Conservation (phyloP, 2,113 vertebrate species). For the Marmota flaviventris region DNA sequence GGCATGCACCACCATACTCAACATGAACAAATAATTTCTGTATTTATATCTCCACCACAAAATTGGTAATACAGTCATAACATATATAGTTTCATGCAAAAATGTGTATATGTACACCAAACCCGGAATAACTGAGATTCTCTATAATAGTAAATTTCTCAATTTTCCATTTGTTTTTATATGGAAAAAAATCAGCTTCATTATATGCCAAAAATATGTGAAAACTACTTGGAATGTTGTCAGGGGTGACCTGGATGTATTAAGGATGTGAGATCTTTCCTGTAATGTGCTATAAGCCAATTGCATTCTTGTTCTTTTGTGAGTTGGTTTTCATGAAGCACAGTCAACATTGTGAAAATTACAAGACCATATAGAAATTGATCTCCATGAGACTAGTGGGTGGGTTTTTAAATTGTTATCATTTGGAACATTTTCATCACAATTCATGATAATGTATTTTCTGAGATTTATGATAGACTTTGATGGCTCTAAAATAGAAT, state of each 20-base stretch:
- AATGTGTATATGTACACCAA: neutral
- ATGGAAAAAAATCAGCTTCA: neutral
- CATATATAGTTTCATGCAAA: neutral
- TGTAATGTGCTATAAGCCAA: neutral
- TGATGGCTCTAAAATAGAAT: neutral
- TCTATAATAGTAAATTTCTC: neutral
- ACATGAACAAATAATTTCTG: neutral
- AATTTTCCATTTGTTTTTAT: neutral
- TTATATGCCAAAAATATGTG: neutral
- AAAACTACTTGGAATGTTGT: neutral
- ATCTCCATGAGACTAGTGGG: neutral
- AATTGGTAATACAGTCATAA: neutral
- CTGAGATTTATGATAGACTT: neutral
- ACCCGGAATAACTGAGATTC: neutral
- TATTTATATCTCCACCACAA: neutral
- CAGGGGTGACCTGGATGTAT: neutral
- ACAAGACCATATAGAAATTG: neutral
- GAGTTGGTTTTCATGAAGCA: neutral
- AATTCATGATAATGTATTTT: neutral
- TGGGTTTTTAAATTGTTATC: neutral
- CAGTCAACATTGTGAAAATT: neutral
- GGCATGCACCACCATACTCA: too few species aligned
- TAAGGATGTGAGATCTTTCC: neutral
- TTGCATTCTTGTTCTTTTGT: neutral
- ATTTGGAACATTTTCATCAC: neutral